These are phyloP conservation scores for Cheilosia soror DNA, from an alignment of 2,888 invertebrate genomes.

Conservation along the genomic window DNA sequence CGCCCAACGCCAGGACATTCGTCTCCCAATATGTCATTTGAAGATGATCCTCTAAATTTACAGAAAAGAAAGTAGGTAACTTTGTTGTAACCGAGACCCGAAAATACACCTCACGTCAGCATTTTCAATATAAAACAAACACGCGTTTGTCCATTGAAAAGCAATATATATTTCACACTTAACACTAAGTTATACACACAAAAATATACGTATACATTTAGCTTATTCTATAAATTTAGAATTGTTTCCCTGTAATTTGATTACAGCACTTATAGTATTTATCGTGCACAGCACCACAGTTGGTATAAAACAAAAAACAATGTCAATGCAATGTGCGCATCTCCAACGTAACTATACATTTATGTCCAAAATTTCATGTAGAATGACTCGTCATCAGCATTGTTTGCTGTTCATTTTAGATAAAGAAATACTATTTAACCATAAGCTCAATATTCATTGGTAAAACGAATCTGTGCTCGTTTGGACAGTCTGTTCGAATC, in stretches of 20 bases:
- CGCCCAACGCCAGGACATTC: no score
- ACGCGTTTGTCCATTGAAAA: not conserved
- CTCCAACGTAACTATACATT: conserved; percentile 2
- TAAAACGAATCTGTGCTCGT: not conserved
- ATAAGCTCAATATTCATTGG: not conserved
- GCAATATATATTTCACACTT: conserved; percentile 12
- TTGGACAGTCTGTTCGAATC: conserved; percentile 45
- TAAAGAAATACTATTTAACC: no score
- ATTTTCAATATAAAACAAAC: not conserved
- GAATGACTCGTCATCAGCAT: no score
- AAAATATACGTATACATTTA: conserved; percentile 1
- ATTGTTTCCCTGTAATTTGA: conserved; percentile 8
- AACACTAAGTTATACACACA: conserved; percentile 15
- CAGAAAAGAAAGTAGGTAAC: no score
- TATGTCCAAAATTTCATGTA: no score
- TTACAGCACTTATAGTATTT: not conserved
- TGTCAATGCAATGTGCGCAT: no score
- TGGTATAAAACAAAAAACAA: not conserved
- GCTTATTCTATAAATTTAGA: conserved; percentile 9
- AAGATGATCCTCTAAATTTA: no score
- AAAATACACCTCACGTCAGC: no score
- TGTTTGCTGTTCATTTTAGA: no score
- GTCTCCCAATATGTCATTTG: no score
- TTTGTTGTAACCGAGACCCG: no score
- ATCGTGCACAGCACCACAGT: not conserved